Evolutionary conservation across 2,113 vertebrate genomes (phyloP).

Genomic region (Arothron firmamentum): DNA sequence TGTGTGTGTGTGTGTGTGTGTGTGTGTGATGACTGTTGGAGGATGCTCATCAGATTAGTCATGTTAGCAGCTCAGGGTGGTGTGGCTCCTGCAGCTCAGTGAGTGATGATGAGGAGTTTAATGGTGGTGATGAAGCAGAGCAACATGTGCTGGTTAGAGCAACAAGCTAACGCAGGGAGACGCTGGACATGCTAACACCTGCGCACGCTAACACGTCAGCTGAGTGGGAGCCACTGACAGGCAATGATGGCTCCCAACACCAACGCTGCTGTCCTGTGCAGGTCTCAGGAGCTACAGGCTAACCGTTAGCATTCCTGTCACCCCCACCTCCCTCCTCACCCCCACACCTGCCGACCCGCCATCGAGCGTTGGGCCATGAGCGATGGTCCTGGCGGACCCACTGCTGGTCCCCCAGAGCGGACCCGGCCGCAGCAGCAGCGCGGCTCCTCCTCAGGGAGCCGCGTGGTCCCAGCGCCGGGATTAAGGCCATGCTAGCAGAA

Average conservation of each 20-base stretch:
- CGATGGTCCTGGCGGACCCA: too few relatives aligned
- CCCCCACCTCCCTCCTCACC: too few relatives aligned
- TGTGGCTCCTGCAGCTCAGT: neutral
- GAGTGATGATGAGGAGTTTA: neutral
- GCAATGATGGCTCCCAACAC: too few relatives aligned
- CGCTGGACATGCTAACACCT: too few relatives aligned
- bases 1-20: neutral
- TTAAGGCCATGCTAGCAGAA: slow-evolving; percentile 36
- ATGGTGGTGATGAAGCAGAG: neutral
- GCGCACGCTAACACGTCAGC: too few relatives aligned
- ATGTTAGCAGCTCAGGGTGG: neutral
- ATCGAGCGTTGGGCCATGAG: neutral
- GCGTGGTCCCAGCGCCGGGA: slow-evolving; percentile 20
- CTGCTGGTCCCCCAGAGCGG: too few relatives aligned
- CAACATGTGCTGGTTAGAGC: neutral
- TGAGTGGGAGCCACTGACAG: too few relatives aligned
- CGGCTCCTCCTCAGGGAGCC: slow-evolving; percentile 19
- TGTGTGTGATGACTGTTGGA: slow-evolving; percentile 4
- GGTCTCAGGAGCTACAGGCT: too few relatives aligned
- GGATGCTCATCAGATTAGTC: neutral
- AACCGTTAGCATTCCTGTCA: too few relatives aligned
- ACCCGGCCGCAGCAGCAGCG: neutral
- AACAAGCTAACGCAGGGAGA: neutral
- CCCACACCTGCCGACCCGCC: neutral
- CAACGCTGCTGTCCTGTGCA: too few relatives aligned